Base-by-base conservation (phyloP, 2,113 vertebrate genomes). In the Okapia johnstoni region DNA sequence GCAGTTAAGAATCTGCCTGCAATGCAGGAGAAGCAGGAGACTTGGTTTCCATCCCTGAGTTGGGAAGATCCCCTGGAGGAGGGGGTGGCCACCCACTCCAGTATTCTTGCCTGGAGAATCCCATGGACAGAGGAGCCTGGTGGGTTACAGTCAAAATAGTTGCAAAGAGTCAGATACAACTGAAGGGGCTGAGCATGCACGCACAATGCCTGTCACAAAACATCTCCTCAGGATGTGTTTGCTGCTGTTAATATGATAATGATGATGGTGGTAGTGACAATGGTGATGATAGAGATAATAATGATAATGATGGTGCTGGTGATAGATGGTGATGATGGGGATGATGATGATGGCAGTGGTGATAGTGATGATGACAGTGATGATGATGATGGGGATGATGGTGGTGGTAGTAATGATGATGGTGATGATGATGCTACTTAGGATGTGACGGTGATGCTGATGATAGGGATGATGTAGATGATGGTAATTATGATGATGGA, bases 331-430 rank as follows among this genome's bases (percentile, higher is more conserved):
- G 55, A 3, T 33, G 57, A 0, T 52, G 40, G 2, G 48, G 36
- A 0, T 58, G 54, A 9, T 21, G 46, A 0, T 57, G 23, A 0
- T 66, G 15, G 9, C 36, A 30, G 2, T 36, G 14, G 11, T 26
- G 9, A 0, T 26, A 28, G 0, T 55, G 80, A 10, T 14, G 15
- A 1, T 60, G 7, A 1, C 48, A 30, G 5, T 46, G 60, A 6
- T n/a, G 33, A 2, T 54, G 46, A 0, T 33, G 23, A 1, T 15
- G 25, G 26, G 12, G 58, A 26, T 60, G 26, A 0, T 73, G 33
- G 0, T 52, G 30, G 0, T 50, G 26, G 0, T 86, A 12, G 0
- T 77, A 4, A 0, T 33, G 30, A 0, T 46, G 30, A 0, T 36
- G 2, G 0, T 23, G 63, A 0, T 58, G 52, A 0, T 36, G 28